Evolutionary conservation across 2,888 invertebrate genomes (phyloP).

Genomic region (Xylota segnis): DNA sequence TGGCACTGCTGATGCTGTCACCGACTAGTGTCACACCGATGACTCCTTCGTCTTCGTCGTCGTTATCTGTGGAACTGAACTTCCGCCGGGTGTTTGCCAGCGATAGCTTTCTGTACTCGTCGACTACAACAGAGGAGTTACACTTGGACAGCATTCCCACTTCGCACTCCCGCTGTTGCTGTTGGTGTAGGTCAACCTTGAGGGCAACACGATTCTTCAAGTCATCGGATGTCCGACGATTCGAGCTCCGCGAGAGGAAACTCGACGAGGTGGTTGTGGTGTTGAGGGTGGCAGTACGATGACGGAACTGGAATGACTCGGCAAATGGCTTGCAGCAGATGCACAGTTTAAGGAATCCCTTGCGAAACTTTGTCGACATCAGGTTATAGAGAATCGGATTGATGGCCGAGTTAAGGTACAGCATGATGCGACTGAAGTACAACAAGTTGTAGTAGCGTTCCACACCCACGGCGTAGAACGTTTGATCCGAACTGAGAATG

Average conservation of each 20-base stretch:
- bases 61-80: slow-evolving; percentile 63
- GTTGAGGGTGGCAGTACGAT: slow-evolving; percentile 86
- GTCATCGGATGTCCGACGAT: slow-evolving; percentile 86
- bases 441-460: slow-evolving; percentile 93
- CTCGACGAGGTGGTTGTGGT: slow-evolving; percentile 86
- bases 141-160: slow-evolving; percentile 68
- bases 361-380: slow-evolving; percentile 95
- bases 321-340: slow-evolving; percentile 83
- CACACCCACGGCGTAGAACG: slow-evolving; percentile 88
- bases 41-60: slow-evolving; percentile 62
- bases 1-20: slow-evolving; percentile 17
- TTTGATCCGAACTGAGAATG: slow-evolving; percentile 90
- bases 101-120: slow-evolving; percentile 69
- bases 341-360: slow-evolving; percentile 90
- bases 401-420: slow-evolving; percentile 95
- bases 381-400: slow-evolving; percentile 97
- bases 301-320: slow-evolving; percentile 78
- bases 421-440: slow-evolving; percentile 93
- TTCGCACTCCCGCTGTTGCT: slow-evolving; percentile 52
- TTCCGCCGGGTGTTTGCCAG: slow-evolving; percentile 61
- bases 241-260: slow-evolving; percentile 87
- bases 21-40: slow-evolving; percentile 42
- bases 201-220: slow-evolving; percentile 57
- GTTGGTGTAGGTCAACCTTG: slow-evolving; percentile 56
- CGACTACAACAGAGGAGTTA: slow-evolving; percentile 61